Evolutionary conservation across 2,888 invertebrate genomes (phyloP), one percentile per base, ranked within the genome.

Genomic region (Hirtodrosophila cameraria): DNA sequence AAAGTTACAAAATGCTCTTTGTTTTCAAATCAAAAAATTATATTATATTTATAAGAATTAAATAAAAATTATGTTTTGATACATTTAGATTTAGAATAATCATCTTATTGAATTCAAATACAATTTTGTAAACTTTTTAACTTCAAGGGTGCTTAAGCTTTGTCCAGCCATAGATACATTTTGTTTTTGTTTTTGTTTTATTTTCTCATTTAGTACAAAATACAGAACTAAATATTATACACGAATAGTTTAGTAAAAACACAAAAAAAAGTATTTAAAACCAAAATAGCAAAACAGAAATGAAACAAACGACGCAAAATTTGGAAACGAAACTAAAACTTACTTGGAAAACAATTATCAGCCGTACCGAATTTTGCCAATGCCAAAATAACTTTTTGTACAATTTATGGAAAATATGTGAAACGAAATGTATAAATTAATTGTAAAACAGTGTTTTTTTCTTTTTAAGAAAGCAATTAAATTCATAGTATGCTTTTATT

Each of bases 281-380:
- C n/a, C 11, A 46, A 33, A 50, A 6, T 28, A n/a, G 46, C 30
- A 46, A 57, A 68, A 63, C 35, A 13, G 11, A 60, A 65, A 54
- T 23, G 25, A 65, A 63, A 52, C 16, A 36, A 60, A 54, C 25
- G 23, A 46, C 38, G 28, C 35, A 66, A 20, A 77, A 67, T 66
- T 77, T 53, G 62, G 62, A 43, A 45, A 50, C 20, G 28, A 62
- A 76, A 68, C 31, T 35, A 71, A 82, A 89, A 91, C 91, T 91
- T 91, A 91, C 91, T 86, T 90, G 90, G 91, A 85, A 90, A 90
- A 85, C 91, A 91, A 89, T 91, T 90, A 84, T 91, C 91, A 76
- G 90, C 90, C 79, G 84, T 82, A 76, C 86, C 85, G 78, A 88
- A 84, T 84, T 90, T 90, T 72, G 85, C 84, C 76, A 89, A 88